A percentile compares a stretch with the other conserved stretches of the same genome.
These are phyloP conservation scores for Sigmodon hispidus DNA, from an alignment of 2,113 vertebrate genomes.

Conservation along the genomic window DNA sequence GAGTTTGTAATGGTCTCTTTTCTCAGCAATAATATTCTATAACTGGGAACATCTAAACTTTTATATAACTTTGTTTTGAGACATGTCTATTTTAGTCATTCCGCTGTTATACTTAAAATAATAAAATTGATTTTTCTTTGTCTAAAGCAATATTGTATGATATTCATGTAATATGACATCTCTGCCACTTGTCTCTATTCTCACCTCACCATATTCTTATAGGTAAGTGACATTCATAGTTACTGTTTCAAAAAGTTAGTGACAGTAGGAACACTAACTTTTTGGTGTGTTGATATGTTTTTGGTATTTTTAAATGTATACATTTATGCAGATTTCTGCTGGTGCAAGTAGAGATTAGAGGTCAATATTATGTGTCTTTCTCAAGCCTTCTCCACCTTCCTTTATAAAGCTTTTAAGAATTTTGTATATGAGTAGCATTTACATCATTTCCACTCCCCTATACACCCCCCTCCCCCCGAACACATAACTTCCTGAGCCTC, in stretches of 20 bases:
- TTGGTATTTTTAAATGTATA: not conserved
- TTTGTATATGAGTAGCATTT: not conserved
- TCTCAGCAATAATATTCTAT: conserved; percentile 26
- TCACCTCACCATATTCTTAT: not conserved
- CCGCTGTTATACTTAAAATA: not conserved
- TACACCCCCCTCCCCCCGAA: too few species aligned
- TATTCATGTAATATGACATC: conserved; percentile 7
- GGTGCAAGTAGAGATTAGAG: not conserved
- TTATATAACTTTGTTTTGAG: conserved; percentile 19
- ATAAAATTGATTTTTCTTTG: conserved; percentile 3
- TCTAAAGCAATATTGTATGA: not conserved
- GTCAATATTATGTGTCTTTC: not conserved
- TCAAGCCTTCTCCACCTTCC: not conserved
- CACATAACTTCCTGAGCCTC: not conserved
- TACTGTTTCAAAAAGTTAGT: conserved; percentile 8
- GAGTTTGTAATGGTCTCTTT: not conserved
- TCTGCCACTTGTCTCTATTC: not conserved
- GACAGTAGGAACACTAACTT: not conserved
- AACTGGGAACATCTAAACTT: not conserved
- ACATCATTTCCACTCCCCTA: not conserved
- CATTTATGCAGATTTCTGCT: not conserved
- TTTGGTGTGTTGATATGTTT: not conserved
- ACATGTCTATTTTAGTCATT: not conserved
- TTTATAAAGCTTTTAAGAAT: not conserved
- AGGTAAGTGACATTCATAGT: not conserved